Evolutionary conservation across 1,140 invertebrate genomes (phyloP), one percentile per base, ranked within the genome.

Genomic region (Drosophila grimshawi): DNA sequence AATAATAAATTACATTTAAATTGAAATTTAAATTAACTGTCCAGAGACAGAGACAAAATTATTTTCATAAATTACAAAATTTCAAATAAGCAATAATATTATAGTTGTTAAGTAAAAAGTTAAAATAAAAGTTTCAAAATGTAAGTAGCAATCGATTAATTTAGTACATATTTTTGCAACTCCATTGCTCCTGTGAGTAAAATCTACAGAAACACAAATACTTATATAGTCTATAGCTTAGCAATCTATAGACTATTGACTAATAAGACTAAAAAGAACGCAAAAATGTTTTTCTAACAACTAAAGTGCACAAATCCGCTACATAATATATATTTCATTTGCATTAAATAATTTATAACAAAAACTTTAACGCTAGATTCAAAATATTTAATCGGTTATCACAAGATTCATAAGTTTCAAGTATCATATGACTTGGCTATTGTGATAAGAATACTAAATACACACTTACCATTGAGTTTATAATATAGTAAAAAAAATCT

Each of bases 261-360:
- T 41, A 60, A n/a, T 10, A 71, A n/a, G 55, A 48, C 30, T 62
- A 30, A 37, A 59, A 46, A 8, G 11, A 61, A 60, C 60, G 35
- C 32, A 64, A 62, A 8, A 51, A 52, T 45, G 30, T 41, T 19
- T 45, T 45, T 57, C 57, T 49, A 29, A 19, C 19, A 88, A 82
- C 76, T 80, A 79, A 81, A 75, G 69, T 82, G 80, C 83, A 86
- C 71, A 78, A 86, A 67, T 11, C 79, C 74, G 5, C 83, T 86
- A 86, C 83, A 37, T 70, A 66, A 64, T 37, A 61, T 48, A 59
- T 53, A 27, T 19, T 77, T 41, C 55, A 48, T 60, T 33, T 1
- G 37, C 52, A 64, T 43, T 32, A 33, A 11, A 72, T 61, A 57
- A 49, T 39, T 51, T 8, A 2, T 0, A 67, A 76, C 62, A 45